These are phyloP conservation scores for Seira musarum DNA, from an alignment of 2,888 invertebrate genomes.

Conservation along the genomic window DNA sequence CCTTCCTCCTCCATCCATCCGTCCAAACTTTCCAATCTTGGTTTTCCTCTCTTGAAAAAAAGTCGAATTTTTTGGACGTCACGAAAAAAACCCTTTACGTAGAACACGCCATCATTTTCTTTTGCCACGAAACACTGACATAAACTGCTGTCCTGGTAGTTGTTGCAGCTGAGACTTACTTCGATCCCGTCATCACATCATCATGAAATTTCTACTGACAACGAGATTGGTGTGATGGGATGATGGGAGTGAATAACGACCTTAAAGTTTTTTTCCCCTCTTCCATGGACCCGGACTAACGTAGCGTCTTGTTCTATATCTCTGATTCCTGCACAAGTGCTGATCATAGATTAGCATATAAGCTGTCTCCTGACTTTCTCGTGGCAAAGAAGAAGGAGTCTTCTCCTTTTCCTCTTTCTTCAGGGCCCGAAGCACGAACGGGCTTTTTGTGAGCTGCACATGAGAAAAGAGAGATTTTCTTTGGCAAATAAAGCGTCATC, in stretches of 20 bases:
- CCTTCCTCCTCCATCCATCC: conserved; percentile 16
- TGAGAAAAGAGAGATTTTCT: not conserved
- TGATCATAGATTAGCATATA: conserved; percentile 57
- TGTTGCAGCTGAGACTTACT: not conserved
- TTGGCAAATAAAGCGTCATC: not conserved
- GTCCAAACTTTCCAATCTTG: conserved; percentile 4
- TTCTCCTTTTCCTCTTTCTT: conserved; percentile 11
- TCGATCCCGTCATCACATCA: conserved; percentile 7
- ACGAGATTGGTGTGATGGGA: conserved; percentile 4
- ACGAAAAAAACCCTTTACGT: not conserved
- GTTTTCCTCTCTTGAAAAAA: not conserved
- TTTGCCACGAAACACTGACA: not conserved
- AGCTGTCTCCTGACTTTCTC: conserved; percentile 37
- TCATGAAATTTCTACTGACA: not conserved
- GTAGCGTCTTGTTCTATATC: not conserved
- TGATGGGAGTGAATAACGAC: conserved; percentile 7
- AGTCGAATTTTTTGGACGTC: not conserved
- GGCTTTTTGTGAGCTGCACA: not conserved
- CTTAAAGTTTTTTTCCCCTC: not conserved
- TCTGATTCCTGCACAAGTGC: conserved; percentile 28
- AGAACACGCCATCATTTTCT: not conserved
- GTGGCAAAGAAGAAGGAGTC: not conserved
- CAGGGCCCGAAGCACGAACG: conserved; percentile 22
- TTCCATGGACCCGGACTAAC: conserved; percentile 15
- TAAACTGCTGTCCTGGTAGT: not conserved